Conservation (phyloP, 2,113 vertebrate species). For the Oreochromis spilurus region DNA sequence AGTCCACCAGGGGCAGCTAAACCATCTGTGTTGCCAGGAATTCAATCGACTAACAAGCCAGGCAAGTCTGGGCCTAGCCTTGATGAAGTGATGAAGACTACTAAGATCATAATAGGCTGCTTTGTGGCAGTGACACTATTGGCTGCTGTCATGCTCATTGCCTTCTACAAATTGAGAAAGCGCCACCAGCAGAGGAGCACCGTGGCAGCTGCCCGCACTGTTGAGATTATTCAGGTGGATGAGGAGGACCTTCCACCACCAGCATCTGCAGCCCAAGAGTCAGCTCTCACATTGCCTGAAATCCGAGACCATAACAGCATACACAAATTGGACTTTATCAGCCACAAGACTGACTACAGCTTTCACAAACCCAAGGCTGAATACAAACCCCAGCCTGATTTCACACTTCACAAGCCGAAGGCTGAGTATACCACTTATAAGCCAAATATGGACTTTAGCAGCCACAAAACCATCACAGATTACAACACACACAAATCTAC, state of each 20-base stretch:
- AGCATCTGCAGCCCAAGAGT: conserved; percentile 78
- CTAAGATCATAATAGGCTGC: conserved; percentile 98
- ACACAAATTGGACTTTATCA: conserved; percentile 83
- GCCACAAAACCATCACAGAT: conserved; percentile 65
- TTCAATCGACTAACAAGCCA: conserved; percentile 75
- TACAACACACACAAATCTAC: conserved; percentile 68
- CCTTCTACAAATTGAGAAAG: conserved; percentile 97
- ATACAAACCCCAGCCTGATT: conserved; percentile 70
- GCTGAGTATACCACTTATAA: conserved; percentile 73
- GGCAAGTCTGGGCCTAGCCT: conserved; percentile 82
- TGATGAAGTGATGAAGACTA: conserved; percentile 98
- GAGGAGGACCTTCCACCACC: conserved; percentile 87
- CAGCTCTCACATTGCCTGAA: conserved; percentile 83
- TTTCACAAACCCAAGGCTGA: conserved; percentile 70
- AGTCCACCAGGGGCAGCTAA: conserved; percentile 74
- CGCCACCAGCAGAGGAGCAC: conserved; percentile 94
- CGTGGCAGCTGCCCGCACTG: conserved; percentile 86
- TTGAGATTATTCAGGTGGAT: conserved; percentile 95
- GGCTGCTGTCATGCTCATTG: conserved; percentile 94
- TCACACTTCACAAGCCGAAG: conserved; percentile 68
- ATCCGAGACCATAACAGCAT: conserved; percentile 87
- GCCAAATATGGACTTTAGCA: conserved; percentile 68
- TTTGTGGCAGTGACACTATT: conserved; percentile 94
- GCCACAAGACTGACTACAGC: conserved; percentile 71
- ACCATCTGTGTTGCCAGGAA: conserved; percentile 72